Evolutionary conservation across 1,140 invertebrate genomes (phyloP).

Genomic region (Drosophila seguyi): DNA sequence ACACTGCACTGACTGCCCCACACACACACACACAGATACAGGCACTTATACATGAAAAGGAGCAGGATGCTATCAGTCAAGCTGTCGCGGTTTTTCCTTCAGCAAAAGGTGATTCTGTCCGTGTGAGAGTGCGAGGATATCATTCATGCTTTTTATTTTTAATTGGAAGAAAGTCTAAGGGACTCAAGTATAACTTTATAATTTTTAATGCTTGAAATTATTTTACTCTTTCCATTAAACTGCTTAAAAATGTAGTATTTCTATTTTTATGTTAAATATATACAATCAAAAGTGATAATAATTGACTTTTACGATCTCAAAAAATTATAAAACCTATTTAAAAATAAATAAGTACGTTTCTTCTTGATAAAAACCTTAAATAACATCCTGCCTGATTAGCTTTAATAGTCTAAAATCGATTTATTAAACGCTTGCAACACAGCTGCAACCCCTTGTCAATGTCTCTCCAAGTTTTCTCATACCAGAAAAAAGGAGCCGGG

Average conservation of each 20-base stretch:
- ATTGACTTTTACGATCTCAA: neutral
- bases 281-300: neutral
- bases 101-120: neutral
- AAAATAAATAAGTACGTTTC: neutral
- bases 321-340: neutral
- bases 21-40: slow-evolving; percentile 5
- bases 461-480: neutral
- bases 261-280: neutral
- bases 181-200: neutral
- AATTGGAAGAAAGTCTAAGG: neutral
- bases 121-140: neutral
- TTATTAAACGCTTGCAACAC: slow-evolving; percentile 8
- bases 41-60: slow-evolving; percentile 10
- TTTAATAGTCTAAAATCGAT: slow-evolving; percentile 20
- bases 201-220: neutral
- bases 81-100: slow-evolving; percentile 31
- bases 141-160: slow-evolving; percentile 15
- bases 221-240: too few relatives aligned
- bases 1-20: neutral
- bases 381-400: neutral
- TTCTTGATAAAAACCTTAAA: neutral
- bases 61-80: slow-evolving; percentile 57
- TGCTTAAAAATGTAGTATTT: neutral
- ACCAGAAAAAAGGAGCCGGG: neutral
- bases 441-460: slow-evolving; percentile 29